These are phyloP conservation scores for Lagopus muta DNA, from an alignment of 2,113 vertebrate genomes.

Conservation along the genomic window DNA sequence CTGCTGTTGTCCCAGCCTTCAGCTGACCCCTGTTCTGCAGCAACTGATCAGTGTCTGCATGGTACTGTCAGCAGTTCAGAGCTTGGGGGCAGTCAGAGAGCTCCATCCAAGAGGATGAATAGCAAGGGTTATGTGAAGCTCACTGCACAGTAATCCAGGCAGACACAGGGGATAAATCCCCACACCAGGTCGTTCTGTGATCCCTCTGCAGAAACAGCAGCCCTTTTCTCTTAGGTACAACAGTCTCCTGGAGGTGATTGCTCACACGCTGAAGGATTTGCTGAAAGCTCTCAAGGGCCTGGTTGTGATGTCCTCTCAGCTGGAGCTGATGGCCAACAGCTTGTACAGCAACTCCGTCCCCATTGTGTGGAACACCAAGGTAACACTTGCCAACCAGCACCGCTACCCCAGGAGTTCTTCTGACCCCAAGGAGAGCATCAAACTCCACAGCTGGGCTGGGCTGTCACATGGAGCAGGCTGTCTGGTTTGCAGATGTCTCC, in stretches of 20 bases:
- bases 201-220: not conserved
- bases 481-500: not conserved
- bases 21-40: not conserved
- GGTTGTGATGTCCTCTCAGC: slow-evolving; percentile 90
- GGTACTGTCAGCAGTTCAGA: not conserved
- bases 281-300: slow-evolving; percentile 90
- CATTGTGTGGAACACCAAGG: slow-evolving; percentile 89
- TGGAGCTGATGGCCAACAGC: slow-evolving; percentile 90
- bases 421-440: not conserved
- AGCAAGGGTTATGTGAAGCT: not conserved
- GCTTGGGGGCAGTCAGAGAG: not conserved
- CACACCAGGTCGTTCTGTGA: fast-evolving
- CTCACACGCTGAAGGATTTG: slow-evolving; percentile 82
- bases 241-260: slow-evolving; percentile 83
- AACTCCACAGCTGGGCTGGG: not conserved
- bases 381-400: not conserved
- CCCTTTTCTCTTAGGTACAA: slow-evolving; percentile 84
- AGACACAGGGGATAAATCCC: fast-evolving
- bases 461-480: not conserved
- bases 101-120: fast-evolving
- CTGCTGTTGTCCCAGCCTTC: not conserved
- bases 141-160: not conserved
- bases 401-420: not conserved
- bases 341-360: slow-evolving; percentile 90
- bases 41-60: not conserved